Conservation (phyloP, 2,113 vertebrate genomes). For the Thermophis baileyi region DNA sequence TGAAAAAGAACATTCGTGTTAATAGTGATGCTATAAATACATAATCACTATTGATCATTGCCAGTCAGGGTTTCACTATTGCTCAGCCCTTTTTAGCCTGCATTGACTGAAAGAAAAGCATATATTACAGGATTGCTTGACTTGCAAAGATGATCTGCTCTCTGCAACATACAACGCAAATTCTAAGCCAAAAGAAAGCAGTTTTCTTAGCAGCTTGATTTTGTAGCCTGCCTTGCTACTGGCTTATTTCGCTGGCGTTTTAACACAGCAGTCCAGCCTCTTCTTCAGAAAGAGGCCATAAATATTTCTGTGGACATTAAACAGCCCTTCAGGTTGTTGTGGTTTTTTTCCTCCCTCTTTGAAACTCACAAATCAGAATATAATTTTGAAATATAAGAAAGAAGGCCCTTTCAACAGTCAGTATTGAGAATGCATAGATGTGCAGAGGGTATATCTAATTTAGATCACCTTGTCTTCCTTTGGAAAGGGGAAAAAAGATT, state of each 20-base stretch:
- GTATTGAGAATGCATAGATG: neutral
- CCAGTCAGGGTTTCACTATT: slow-evolving; percentile 67
- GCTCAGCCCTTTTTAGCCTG: slow-evolving; percentile 72
- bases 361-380: neutral
- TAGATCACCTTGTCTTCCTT: neutral
- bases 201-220: slow-evolving; percentile 47
- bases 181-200: slow-evolving; percentile 50
- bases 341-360: neutral
- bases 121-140: slow-evolving; percentile 62
- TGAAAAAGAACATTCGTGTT: slow-evolving; percentile 55
- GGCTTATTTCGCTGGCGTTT: neutral
- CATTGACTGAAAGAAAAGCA: slow-evolving; percentile 72
- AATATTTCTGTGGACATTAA: neutral
- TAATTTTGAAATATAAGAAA: neutral
- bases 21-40: slow-evolving; percentile 87
- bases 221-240: neutral
- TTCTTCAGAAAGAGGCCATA: neutral
- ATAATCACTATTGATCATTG: slow-evolving; percentile 86
- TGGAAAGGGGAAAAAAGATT: neutral
- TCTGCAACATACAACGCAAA: slow-evolving; percentile 50
- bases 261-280: neutral
- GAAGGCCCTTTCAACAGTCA: neutral
- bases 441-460: neutral
- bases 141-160: slow-evolving; percentile 66
- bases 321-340: neutral